A percentile compares a stretch with the other conserved stretches of the same genome.
Evolutionary conservation across 2,797 vertebrate species (phyloP).

Genomic region (Chaenodraco wilsoni): DNA sequence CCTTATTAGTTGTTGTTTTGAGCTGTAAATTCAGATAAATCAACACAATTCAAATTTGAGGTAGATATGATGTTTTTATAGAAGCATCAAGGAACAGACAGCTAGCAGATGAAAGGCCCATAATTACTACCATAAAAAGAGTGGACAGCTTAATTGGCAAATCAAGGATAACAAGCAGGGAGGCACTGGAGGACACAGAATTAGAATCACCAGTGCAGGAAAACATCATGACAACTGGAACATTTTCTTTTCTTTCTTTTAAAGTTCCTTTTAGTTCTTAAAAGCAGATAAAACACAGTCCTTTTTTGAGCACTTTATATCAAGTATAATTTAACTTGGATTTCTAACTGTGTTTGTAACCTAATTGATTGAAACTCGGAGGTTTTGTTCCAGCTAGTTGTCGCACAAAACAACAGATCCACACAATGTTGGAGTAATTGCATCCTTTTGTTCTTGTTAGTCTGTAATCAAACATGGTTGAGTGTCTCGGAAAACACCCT

Average conservation of each 20-base stretch:
- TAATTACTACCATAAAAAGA: conserved; percentile 76
- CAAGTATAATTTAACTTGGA: neutral
- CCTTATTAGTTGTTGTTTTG: conserved; percentile 3
- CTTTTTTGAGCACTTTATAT: neutral
- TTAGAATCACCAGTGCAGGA: conserved; percentile 37
- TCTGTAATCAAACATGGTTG: conserved; percentile 64
- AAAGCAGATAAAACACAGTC: neutral
- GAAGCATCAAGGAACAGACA: conserved; percentile 58
- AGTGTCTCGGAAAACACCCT: conserved; percentile 57
- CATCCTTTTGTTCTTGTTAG: conserved; percentile 63
- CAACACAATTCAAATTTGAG: conserved; percentile 37
- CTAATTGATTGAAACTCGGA: conserved; percentile 15
- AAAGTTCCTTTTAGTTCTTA: conserved; percentile 26
- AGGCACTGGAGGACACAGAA: conserved; percentile 55
- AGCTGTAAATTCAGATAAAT: conserved; percentile 36
- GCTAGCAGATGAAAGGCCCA: conserved; percentile 70
- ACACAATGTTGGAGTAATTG: conserved; percentile 53
- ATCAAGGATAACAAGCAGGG: conserved; percentile 72
- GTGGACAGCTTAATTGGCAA: conserved; percentile 76
- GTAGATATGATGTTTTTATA: conserved; percentile 45
- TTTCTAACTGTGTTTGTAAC: neutral
- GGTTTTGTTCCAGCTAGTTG: neutral
- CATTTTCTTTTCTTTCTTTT: conserved; percentile 6
- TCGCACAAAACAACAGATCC: conserved; percentile 28
- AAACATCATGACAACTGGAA: conserved; percentile 33